Evolutionary conservation across 1,140 invertebrate species (phyloP).

Genomic region (Drosophila bipectinata): DNA sequence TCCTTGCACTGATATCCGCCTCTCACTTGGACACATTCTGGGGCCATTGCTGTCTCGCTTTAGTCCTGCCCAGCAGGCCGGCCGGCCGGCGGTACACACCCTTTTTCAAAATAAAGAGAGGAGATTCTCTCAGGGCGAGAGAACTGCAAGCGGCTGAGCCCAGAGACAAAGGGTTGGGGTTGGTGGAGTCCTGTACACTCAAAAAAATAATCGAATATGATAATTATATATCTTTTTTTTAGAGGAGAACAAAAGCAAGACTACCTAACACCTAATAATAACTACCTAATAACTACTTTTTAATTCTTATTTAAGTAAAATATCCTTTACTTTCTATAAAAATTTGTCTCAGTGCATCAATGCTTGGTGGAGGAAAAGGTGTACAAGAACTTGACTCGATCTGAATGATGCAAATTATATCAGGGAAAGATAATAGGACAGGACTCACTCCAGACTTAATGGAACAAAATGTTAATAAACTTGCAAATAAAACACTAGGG

Average conservation of each 20-base stretch:
- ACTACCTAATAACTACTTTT: too few relatives aligned
- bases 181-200: background rate
- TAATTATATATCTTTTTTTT: too few relatives aligned
- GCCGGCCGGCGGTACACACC: conserved; percentile 62
- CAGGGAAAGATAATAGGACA: conserved; percentile 34
- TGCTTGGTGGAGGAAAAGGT: background rate
- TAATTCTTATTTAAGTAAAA: background rate
- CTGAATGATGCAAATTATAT: conserved; percentile 50
- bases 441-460: conserved; percentile 6
- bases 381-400: conserved; percentile 34
- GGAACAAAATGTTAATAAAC: conserved; percentile 6
- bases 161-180: background rate
- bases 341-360: background rate
- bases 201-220: background rate
- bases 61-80: conserved; percentile 26
- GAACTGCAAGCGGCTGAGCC: conserved; percentile 1
- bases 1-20: background rate
- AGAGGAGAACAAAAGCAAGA: too few relatives aligned
- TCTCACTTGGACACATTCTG: background rate
- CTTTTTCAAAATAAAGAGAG: conserved; percentile 36
- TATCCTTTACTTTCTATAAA: background rate
- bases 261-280: too few relatives aligned
- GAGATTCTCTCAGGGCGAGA: background rate
- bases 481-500: background rate
- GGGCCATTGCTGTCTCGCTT: conserved; percentile 10